Evolutionary conservation across 2,797 vertebrate genomes (phyloP).

Genomic region (Acanthis flammea): DNA sequence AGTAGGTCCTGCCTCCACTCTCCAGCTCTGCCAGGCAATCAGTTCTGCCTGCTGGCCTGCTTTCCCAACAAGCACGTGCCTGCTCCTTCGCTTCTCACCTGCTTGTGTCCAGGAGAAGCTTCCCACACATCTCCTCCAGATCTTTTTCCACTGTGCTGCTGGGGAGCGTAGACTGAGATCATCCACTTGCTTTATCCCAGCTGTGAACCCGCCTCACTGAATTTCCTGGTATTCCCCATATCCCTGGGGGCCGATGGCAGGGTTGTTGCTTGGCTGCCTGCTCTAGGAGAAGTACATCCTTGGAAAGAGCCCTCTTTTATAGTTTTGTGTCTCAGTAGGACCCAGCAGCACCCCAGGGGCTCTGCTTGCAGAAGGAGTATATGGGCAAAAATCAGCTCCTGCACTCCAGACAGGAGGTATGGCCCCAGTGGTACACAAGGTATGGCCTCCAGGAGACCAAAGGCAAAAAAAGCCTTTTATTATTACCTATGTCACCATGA

Average conservation of each 20-base stretch:
- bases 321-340: not conserved
- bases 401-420: not conserved
- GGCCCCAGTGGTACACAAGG: not conserved
- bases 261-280: not conserved
- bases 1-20: not conserved
- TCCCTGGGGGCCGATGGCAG: not conserved
- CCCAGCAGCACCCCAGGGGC: not conserved
- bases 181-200: not conserved
- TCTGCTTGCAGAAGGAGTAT: not conserved
- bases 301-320: not conserved
- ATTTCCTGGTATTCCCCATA: not conserved
- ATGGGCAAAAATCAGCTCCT: not conserved
- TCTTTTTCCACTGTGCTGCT: not conserved
- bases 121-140: not conserved
- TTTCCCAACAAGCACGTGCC: not conserved
- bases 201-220: not conserved
- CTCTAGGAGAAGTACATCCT: not conserved
- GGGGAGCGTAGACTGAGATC: fast-evolving
- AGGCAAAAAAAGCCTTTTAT: not conserved
- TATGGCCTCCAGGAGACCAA: not conserved
- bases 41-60: not conserved
- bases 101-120: not conserved
- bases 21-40: not conserved
- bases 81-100: not conserved
- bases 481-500: not conserved